Percentiles rank a stretch among this genome's conserved stretches.
Evolutionary conservation across 2,113 vertebrate species (phyloP).

Genomic region (Azemiops feae): DNA sequence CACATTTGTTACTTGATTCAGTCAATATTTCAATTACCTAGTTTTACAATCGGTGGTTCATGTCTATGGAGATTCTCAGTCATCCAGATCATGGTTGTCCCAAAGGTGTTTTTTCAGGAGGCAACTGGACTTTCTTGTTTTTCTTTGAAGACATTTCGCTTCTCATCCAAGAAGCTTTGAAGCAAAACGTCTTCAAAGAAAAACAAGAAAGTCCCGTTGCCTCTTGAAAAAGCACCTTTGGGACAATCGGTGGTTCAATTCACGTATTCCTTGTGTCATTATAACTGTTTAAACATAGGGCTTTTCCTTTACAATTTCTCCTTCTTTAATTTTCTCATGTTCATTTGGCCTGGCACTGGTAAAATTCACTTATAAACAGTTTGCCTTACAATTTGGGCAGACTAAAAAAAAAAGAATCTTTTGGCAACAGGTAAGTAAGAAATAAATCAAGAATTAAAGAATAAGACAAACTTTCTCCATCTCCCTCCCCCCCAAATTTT

Average conservation of each 20-base stretch:
- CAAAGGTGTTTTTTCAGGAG: too few species aligned
- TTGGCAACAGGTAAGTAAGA: constrained; percentile 58
- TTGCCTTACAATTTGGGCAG: constrained; percentile 57
- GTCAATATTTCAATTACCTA: neutral
- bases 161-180: too few species aligned
- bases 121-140: too few species aligned
- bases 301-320: constrained; percentile 8
- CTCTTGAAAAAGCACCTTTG: too few species aligned
- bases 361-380: constrained; percentile 28
- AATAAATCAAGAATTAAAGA: constrained; percentile 45
- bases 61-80: too few species aligned
- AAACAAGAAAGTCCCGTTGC: too few species aligned
- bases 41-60: neutral
- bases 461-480: constrained; percentile 38
- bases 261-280: neutral
- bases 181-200: too few species aligned
- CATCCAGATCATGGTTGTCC: too few species aligned
- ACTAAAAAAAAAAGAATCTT: constrained; percentile 44
- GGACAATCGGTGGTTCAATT: neutral
- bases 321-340: neutral
- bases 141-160: too few species aligned
- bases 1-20: neutral
- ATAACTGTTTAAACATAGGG: neutral
- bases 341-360: constrained; percentile 28
- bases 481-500: constrained; percentile 13